A percentile compares a stretch with the other conserved stretches of the same genome.
Evolutionary conservation across 2,888 invertebrate species (phyloP).

Genomic region (Oxytorus armatus): DNA sequence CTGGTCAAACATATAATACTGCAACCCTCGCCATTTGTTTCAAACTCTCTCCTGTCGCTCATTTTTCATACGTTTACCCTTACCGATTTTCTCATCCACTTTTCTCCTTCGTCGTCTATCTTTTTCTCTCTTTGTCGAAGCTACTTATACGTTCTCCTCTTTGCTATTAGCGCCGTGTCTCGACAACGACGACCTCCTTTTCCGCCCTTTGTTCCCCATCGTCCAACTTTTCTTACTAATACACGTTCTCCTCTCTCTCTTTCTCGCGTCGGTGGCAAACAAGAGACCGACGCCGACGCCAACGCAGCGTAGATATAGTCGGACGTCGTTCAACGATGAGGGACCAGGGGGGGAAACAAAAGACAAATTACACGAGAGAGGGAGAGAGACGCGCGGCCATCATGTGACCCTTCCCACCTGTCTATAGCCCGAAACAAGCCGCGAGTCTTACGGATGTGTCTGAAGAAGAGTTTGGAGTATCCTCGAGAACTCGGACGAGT

Average conservation of each 20-base stretch:
- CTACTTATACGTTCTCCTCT: slow-evolving; percentile 51
- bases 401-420: slow-evolving; percentile 83
- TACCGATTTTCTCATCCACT: slow-evolving; percentile 55
- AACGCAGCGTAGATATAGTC: slow-evolving; percentile 46
- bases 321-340: slow-evolving; percentile 40
- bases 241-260: slow-evolving; percentile 28
- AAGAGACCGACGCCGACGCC: slow-evolving; percentile 60
- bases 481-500: slow-evolving; percentile 34
- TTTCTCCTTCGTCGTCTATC: slow-evolving; percentile 29
- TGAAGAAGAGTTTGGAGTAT: slow-evolving; percentile 39
- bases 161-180: slow-evolving; percentile 64
- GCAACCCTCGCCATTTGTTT: slow-evolving; percentile 78
- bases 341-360: slow-evolving; percentile 78
- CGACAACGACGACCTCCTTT: slow-evolving; percentile 71
- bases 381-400: slow-evolving; percentile 73
- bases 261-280: slow-evolving; percentile 59
- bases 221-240: slow-evolving; percentile 78
- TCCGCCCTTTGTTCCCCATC: slow-evolving; percentile 81
- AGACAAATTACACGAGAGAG: slow-evolving; percentile 80
- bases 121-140: slow-evolving; percentile 30
- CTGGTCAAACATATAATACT: slow-evolving; percentile 37
- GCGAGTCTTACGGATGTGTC: slow-evolving; percentile 52
- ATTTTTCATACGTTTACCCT: slow-evolving; percentile 79
- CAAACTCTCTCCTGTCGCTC: slow-evolving; percentile 77
- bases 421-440: slow-evolving; percentile 70